phyloP scores from a whole-genome alignment of 2,113 vertebrate genomes.

The Cyanocitta stelleri region DNA sequence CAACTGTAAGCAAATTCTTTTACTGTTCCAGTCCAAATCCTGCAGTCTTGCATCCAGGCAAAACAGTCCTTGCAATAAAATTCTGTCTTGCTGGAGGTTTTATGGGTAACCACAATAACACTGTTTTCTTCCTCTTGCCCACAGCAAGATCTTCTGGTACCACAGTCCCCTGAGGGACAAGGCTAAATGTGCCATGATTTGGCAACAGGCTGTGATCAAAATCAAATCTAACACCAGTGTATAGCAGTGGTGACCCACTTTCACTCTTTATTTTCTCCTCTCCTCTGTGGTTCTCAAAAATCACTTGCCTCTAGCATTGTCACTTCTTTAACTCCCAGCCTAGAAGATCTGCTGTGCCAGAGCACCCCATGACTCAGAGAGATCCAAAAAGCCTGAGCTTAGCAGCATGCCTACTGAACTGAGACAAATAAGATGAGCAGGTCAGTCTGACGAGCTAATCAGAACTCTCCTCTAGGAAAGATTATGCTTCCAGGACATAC shows the following conservation, averaged over 20 bases:
- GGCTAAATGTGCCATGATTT: neutral
- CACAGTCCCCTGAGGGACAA: neutral
- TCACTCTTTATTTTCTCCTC: conserved; percentile 34
- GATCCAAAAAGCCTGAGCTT: conserved; percentile 67
- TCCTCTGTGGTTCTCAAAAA: conserved; percentile 23
- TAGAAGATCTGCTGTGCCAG: conserved; percentile 60
- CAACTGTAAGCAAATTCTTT: neutral
- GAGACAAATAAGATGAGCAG: conserved; percentile 72
- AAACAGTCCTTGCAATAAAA: neutral
- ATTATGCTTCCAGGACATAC: conserved; percentile 69
- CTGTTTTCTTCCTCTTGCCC: neutral
- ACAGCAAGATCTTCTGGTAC: neutral
- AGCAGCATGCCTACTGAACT: conserved; percentile 67
- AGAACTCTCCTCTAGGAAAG: conserved; percentile 71
- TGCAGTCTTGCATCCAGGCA: neutral
- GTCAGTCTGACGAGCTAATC: conserved; percentile 72
- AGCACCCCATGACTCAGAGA: conserved; percentile 66
- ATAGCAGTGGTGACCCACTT: conserved; percentile 45
- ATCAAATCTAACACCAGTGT: conserved; percentile 2
- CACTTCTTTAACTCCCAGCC: conserved; percentile 55
- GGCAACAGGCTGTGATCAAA: neutral
- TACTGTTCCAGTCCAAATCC: neutral
- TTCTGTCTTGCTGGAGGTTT: neutral
- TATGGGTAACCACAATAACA: neutral
- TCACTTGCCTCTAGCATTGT: conserved; percentile 53